Evolutionary conservation across 2,113 vertebrate genomes (phyloP).

Genomic region (Neogale vison): DNA sequence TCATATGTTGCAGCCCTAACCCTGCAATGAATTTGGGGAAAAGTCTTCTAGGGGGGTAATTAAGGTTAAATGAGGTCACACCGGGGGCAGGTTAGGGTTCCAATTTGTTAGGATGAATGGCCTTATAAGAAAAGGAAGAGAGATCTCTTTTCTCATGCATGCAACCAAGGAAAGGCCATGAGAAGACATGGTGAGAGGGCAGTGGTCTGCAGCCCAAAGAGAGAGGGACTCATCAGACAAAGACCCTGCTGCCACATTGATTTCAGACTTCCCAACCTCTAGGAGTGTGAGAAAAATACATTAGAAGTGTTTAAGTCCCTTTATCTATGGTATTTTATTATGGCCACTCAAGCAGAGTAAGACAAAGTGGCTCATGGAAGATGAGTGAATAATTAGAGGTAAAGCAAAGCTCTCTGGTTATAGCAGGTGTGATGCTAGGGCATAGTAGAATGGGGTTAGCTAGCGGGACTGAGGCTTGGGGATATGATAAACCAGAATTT

Average conservation of each 20-base stretch:
- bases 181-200: not conserved
- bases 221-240: not conserved
- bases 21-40: not conserved
- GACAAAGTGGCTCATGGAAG: not conserved
- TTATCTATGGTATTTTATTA: not conserved
- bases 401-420: not conserved
- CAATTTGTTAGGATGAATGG: not conserved
- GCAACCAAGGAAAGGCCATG: not conserved
- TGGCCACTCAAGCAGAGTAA: not conserved
- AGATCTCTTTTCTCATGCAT: not conserved
- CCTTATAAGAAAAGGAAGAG: not conserved
- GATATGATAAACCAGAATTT: not conserved
- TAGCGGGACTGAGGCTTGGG: not conserved
- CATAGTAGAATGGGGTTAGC: not conserved
- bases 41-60: not conserved
- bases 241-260: not conserved
- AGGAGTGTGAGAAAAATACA: not conserved
- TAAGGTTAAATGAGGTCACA: not conserved
- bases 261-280: not conserved
- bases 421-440: not conserved
- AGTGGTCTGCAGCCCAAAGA: not conserved
- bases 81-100: too few relatives aligned
- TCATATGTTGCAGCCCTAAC: not conserved
- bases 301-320: too few relatives aligned
- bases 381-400: not conserved